Conservation (phyloP, 1,140 invertebrate genomes). For the Brachionus sp. region DNA sequence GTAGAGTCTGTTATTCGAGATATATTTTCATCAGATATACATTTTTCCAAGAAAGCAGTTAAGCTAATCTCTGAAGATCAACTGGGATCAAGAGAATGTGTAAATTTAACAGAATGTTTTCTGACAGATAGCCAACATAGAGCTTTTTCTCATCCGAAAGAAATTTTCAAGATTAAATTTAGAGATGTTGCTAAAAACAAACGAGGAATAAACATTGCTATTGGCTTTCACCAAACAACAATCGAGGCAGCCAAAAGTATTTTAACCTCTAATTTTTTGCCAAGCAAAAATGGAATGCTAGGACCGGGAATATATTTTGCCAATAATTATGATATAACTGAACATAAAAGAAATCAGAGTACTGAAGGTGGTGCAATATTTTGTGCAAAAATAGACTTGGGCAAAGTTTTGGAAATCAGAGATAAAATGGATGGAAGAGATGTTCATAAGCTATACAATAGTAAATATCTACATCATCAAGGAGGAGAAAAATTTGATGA, state of each 20-base stretch:
- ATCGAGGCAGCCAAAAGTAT: conserved; percentile 16
- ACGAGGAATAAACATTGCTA: neutral
- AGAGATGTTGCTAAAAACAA: neutral
- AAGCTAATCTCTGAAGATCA: conserved; percentile 7
- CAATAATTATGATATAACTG: conserved; percentile 32
- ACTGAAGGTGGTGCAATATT: conserved; percentile 20
- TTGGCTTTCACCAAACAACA: neutral
- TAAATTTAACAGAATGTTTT: neutral
- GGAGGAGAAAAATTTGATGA: conserved; percentile 35
- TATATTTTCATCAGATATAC: conserved; percentile 8
- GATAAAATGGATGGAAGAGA: conserved; percentile 15
- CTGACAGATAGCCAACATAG: neutral
- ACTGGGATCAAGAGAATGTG: neutral
- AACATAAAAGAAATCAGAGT: conserved; percentile 22
- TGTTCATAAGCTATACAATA: neutral
- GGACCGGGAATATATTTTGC: conserved; percentile 27
- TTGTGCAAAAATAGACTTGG: conserved; percentile 22
- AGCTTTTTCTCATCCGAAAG: conserved; percentile 21
- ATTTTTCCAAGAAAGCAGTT: neutral
- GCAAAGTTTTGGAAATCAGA: neutral
- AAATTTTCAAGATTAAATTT: conserved; percentile 16
- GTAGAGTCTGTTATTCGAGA: neutral
- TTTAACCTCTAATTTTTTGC: neutral
- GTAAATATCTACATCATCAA: conserved; percentile 1
- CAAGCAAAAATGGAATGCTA: conserved; percentile 14